Conservation (phyloP, 2,888 invertebrate species). For the Drosophila cognata region DNA sequence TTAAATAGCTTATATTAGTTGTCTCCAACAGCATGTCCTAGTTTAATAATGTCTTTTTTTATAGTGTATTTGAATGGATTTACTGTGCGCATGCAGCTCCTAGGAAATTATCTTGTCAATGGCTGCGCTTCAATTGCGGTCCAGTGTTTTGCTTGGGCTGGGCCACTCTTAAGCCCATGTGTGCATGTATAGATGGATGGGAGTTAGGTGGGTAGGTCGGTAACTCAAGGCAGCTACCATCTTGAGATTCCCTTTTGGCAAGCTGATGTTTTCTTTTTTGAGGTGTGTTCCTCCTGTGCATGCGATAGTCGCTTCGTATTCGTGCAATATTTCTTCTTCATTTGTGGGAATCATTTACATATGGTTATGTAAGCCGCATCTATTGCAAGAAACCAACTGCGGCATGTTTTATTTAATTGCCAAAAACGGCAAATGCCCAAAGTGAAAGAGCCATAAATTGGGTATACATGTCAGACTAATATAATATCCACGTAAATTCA, state of each 20-base stretch:
- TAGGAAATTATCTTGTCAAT: slow-evolving; percentile 76
- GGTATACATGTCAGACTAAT: slow-evolving; percentile 59
- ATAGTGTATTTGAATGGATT: slow-evolving; percentile 61
- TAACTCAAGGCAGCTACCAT: slow-evolving; percentile 42
- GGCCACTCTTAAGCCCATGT: slow-evolving; percentile 46
- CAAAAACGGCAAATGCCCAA: slow-evolving; percentile 50
- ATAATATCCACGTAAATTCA: slow-evolving; percentile 38
- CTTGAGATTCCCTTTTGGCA: slow-evolving; percentile 48
- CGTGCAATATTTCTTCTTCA: slow-evolving; percentile 76
- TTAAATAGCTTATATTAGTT: neutral
- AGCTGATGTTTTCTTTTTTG: slow-evolving; percentile 46
- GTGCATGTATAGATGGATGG: slow-evolving; percentile 24
- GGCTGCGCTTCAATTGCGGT: slow-evolving; percentile 75
- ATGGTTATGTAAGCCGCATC: slow-evolving; percentile 71
- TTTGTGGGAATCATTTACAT: slow-evolving; percentile 75
- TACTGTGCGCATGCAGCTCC: slow-evolving; percentile 67
- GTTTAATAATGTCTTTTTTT: too few relatives aligned
- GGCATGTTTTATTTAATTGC: slow-evolving; percentile 79
- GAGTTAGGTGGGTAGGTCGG: slow-evolving; percentile 40
- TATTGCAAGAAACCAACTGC: slow-evolving; percentile 56
- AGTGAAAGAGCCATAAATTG: slow-evolving; percentile 62
- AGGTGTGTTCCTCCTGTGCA: slow-evolving; percentile 69
- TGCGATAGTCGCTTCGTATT: slow-evolving; percentile 44
- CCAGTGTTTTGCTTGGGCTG: slow-evolving; percentile 54
- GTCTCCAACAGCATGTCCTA: neutral